Evolutionary conservation across 2,113 vertebrate species (phyloP), one percentile per base, ranked within the genome.

Genomic region (Cryptoleucopteryx plumbea): DNA sequence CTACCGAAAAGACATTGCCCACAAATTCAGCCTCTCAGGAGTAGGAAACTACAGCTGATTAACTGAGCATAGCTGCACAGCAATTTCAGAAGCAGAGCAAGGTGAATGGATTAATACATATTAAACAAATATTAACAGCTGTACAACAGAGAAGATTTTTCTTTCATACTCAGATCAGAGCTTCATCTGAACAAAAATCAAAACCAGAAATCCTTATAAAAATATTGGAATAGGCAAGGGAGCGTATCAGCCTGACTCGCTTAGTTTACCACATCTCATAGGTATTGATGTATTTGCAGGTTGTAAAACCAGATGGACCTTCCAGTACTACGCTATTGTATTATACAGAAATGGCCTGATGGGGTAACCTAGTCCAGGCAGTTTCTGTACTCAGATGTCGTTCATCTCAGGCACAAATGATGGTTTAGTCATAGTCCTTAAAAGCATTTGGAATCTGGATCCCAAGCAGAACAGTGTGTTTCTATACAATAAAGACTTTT

Each of bases 401-500:
- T 25, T 87, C 56, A 77, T 32, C 52, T 56, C 62, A 32, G 78
- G 27, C 73, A 88, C 59, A 91, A 93, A 90, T 5, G 74, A 66
- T 42, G 65, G 56, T 58, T 94, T 85, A 91, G 91, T 79, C 73
- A 89, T 13, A 79, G 73, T 59, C 81, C 58, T 84, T 80, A 68
- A 82, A 87, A 88, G 73, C 84, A 67, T 43, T 86, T 81, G 84
- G 86, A 77, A 56, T 42, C 62, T 55, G 48, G 50, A 78, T 67
- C 47, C 65, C 47, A 71, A 94, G 88, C 72, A 84, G 86, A 91
- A 82, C 3, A 5, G 67, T 80, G 86, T 48, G 78, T 93, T 96
- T 97, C 93, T 66, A 8, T 50, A 79, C 84, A 89, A 91, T 58
- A 61, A 82, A 89, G 80, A 65, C 81, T 96, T 94, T 75, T 84